These are phyloP conservation scores for Formica exsecta DNA, from an alignment of 1,140 invertebrate species.

Conservation along the genomic window DNA sequence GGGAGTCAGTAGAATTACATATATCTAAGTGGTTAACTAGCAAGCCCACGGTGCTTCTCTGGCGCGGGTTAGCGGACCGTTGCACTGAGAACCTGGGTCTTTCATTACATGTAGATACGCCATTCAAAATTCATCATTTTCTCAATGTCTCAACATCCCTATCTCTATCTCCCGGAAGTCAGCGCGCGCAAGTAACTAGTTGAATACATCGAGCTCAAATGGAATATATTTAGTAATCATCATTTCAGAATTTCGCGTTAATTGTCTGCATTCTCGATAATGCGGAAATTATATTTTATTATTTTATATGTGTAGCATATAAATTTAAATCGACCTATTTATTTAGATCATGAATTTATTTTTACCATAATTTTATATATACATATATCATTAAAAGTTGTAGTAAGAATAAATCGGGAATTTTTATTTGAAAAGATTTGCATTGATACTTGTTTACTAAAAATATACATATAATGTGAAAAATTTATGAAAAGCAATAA, in stretches of 20 bases:
- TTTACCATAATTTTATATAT: too few relatives aligned
- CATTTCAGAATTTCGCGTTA: neutral
- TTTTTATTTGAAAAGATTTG: neutral
- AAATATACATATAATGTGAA: neutral
- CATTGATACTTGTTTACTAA: neutral
- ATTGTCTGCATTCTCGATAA: neutral
- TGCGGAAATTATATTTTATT: neutral
- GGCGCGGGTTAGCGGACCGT: conserved; percentile 19
- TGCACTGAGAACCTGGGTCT: conserved; percentile 27
- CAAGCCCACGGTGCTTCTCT: neutral
- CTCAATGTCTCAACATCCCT: conserved; percentile 3
- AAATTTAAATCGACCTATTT: neutral
- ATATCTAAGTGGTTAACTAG: conserved; percentile 50
- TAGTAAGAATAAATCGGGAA: neutral
- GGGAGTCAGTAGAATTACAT: conserved; percentile 32
- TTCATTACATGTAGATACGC: conserved; percentile 47
- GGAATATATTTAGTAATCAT: neutral
- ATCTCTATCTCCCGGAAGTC: conserved; percentile 9
- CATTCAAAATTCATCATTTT: conserved; percentile 55
- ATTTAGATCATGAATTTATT: neutral
- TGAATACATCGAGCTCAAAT: conserved; percentile 6
- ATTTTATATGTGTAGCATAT: neutral
- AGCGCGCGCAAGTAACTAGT: neutral
- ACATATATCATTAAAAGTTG: too few relatives aligned
- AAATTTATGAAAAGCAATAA: neutral